Conservation (phyloP, 2,797 vertebrate species). For the Dicrostonyx torquatus region DNA sequence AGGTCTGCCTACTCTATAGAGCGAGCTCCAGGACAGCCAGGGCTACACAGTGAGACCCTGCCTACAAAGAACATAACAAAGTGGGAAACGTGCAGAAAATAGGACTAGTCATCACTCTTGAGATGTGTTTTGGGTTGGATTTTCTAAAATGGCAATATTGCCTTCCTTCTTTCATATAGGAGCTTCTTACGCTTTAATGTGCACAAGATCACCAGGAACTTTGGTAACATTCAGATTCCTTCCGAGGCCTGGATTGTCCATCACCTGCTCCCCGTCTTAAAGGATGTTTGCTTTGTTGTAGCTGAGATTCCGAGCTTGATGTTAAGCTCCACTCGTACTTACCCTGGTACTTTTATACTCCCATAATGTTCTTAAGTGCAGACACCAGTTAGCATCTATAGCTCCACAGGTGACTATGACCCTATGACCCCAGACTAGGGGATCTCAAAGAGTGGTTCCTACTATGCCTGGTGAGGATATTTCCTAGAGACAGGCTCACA, state of each 20-base stretch:
- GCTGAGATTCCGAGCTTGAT: slow-evolving; percentile 32
- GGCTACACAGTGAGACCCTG: neutral
- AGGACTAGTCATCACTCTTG: slow-evolving; percentile 63
- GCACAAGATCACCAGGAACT: neutral
- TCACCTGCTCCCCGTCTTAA: neutral
- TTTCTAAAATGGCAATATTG: slow-evolving; percentile 48
- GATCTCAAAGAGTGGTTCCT: neutral
- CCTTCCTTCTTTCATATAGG: neutral
- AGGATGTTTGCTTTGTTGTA: slow-evolving; percentile 32
- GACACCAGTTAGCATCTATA: neutral
- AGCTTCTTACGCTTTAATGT: slow-evolving; percentile 14
- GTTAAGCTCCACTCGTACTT: neutral
- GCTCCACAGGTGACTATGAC: neutral
- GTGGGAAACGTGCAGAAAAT: slow-evolving; percentile 37
- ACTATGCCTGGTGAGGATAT: neutral
- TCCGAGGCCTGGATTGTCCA: neutral
- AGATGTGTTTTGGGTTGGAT: slow-evolving; percentile 33
- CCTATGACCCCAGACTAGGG: neutral
- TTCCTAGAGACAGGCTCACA: slow-evolving; percentile 43
- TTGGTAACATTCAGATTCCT: slow-evolving; percentile 59
- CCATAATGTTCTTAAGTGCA: neutral
- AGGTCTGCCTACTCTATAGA: neutral
- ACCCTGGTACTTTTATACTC: neutral
- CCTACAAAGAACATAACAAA: neutral
- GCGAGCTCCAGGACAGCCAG: neutral